A percentile compares a stretch with the other conserved stretches of the same genome.
These are phyloP conservation scores for Chrysomela aeneicollis DNA, from an alignment of 2,888 invertebrate genomes.

Conservation along the genomic window DNA sequence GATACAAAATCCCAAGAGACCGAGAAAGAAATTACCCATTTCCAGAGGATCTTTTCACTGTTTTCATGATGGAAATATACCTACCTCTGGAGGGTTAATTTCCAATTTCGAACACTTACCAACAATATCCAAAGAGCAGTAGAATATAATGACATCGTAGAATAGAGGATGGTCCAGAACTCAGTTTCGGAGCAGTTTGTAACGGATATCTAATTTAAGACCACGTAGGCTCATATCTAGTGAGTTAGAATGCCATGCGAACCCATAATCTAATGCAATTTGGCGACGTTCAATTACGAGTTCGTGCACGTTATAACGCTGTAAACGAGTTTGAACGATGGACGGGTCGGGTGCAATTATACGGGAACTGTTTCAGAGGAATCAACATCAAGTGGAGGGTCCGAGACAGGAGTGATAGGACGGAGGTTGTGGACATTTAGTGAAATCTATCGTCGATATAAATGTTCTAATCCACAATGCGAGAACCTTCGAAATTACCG, in stretches of 20 bases:
- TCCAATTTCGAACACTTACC: slow-evolving; percentile 14
- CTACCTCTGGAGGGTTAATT: too few species aligned
- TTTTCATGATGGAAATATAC: too few species aligned
- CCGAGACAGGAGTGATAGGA: not conserved
- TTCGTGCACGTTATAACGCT: slow-evolving; percentile 17
- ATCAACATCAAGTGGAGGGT: not conserved
- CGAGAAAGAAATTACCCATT: too few species aligned
- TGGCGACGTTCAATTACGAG: slow-evolving; percentile 13
- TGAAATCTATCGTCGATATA: not conserved
- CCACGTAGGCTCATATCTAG: not conserved
- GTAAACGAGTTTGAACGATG: slow-evolving; percentile 16
- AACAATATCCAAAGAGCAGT: too few species aligned
- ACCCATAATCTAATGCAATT: slow-evolving; percentile 18
- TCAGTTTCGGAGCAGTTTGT: not conserved
- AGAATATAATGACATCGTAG: not conserved
- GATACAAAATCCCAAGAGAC: too few species aligned
- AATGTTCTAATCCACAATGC: too few species aligned
- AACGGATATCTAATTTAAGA: slow-evolving; percentile 14
- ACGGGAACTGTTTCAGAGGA: not conserved
- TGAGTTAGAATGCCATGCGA: slow-evolving; percentile 3
- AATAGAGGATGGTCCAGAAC: not conserved
- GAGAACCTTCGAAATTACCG: too few species aligned
- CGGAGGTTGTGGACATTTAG: not conserved
- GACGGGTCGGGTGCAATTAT: slow-evolving; percentile 12
- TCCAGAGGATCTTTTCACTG: too few species aligned